These are phyloP conservation scores for Galago senegalensis DNA, from an alignment of 2,797 vertebrate genomes.

Conservation along the genomic window DNA sequence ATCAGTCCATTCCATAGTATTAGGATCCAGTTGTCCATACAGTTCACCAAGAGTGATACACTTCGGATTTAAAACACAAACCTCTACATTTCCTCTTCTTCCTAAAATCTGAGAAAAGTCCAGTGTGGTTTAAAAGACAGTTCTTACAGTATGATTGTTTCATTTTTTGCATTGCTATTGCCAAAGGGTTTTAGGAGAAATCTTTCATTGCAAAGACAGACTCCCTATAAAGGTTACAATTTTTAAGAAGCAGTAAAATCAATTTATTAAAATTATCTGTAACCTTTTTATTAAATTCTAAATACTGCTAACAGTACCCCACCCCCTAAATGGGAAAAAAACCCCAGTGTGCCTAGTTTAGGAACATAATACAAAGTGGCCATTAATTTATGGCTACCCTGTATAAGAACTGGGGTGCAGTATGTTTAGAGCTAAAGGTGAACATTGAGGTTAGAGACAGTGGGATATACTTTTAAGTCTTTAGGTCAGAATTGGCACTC, in stretches of 20 bases:
- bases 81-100: conserved; percentile 85
- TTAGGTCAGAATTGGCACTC: background rate
- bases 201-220: background rate
- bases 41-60: conserved; percentile 86
- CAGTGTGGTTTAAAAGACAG: conserved; percentile 21
- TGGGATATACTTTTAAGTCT: background rate
- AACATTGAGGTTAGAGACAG: background rate
- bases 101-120: conserved; percentile 65
- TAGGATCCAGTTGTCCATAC: conserved; percentile 86
- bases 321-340: background rate
- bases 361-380: background rate
- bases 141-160: background rate
- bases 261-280: conserved; percentile 14
- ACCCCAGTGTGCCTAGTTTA: background rate
- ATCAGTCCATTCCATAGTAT: conserved; percentile 89
- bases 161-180: background rate
- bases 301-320: background rate
- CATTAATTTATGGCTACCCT: no score
- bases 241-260: conserved; percentile 21
- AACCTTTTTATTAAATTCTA: background rate
- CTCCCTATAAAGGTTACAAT: background rate
- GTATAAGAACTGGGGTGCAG: background rate
- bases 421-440: background rate
- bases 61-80: conserved; percentile 88
- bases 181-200: background rate